Percentiles rank a stretch among this genome's conserved stretches.
phyloP scores from a whole-genome alignment of 2,113 vertebrate species.

The Chinchilla lanigera region DNA sequence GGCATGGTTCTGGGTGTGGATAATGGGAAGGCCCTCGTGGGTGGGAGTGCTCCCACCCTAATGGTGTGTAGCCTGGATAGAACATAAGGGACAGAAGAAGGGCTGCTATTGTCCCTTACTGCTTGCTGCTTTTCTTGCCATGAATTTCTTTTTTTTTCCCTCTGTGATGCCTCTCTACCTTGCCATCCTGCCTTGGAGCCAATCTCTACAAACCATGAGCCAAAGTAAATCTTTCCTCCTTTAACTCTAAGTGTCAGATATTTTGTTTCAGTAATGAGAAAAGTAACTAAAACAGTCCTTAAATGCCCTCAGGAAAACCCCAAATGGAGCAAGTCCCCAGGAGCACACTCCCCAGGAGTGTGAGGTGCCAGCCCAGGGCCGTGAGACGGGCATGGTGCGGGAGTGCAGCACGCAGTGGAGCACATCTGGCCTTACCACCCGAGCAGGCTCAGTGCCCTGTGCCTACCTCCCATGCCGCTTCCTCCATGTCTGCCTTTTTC shows the following conservation, averaged over 20 bases:
- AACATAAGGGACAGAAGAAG: not conserved
- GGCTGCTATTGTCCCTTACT: not conserved
- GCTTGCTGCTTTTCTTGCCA: not conserved
- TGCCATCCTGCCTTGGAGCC: not conserved
- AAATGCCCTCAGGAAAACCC: not conserved
- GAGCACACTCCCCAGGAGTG: not conserved
- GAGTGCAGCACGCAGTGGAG: not conserved
- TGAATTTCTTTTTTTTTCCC: not conserved
- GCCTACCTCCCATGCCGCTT: too few species aligned
- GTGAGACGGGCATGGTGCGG: accelerated
- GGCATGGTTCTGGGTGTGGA: not conserved
- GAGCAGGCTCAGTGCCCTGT: too few species aligned
- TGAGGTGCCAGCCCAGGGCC: not conserved
- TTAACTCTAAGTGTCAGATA: not conserved
- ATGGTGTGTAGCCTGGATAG: not conserved
- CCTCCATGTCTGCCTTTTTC: not conserved
- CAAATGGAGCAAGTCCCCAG: not conserved
- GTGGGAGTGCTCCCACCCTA: too few species aligned
- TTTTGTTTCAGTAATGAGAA: not conserved
- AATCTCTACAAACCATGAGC: not conserved
- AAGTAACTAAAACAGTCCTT: not conserved
- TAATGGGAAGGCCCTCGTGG: not conserved
- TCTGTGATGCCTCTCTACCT: not conserved
- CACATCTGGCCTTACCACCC: not conserved
- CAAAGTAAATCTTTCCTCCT: not conserved